Base-by-base conservation (phyloP, 64 coral and sea anemone species). In the Pachyseris speciosa region DNA sequence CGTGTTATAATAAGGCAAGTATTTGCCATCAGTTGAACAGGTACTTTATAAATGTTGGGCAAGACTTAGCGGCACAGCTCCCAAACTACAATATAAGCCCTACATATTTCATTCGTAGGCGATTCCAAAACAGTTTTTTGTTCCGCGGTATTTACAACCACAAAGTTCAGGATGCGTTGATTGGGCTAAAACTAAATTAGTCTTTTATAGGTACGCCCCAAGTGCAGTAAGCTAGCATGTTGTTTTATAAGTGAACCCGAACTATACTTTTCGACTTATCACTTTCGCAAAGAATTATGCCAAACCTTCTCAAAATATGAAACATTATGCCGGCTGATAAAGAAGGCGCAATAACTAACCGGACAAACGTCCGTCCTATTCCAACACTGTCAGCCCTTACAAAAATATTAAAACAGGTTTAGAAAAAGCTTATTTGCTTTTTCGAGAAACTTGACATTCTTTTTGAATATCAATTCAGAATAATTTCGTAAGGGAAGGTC, bases 231-330 rank as follows among this genome's bases (percentile, higher is more conserved):
- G 31, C 17, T 67, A 27, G 64, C 31, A 33, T 67, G n/a, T 17
- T 6, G 17, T 67, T 33, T 27, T 33, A 67, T 75, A 44, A 75
- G 72, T 41, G 32, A 38, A 42, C 17, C 45, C 26, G 2, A 42
- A 38, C 32, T 50, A 42, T 8, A 42, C 15, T 75, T 44, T 50
- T 75, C 22, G 5, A 75, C 25, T 29, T 22, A 75, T 75, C 72
- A 24, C 45, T 75, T 8, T 50, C 37, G 72, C 72, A 37, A 50
- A 34, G 72, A n/a, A 50, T 75, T 42, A 50, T 75, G 45, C 72
- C 72, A 44, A 50, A 75, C 25, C 37, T 39, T 44, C 72, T 75
- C 37, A 75, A 39, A 75, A 75, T 75, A 38, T 75, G 33, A 44
- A 75, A 75, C 22, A 75, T 75, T n/a, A 5, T 34, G 19, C 72